These are phyloP conservation scores for Drosophila fuyamai DNA, from an alignment of 1,140 invertebrate genomes.

Conservation along the genomic window DNA sequence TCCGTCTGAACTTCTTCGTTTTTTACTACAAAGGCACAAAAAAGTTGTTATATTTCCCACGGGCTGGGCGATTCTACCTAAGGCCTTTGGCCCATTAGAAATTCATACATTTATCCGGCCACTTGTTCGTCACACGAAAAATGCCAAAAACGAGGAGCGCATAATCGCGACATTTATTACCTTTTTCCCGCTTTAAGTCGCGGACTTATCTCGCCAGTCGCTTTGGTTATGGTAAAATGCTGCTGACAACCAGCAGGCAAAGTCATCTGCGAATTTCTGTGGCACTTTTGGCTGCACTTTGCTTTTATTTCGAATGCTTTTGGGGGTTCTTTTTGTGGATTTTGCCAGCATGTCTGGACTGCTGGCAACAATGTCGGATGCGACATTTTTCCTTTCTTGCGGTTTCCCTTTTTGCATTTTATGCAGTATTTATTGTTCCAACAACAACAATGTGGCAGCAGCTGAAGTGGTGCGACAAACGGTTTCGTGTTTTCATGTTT, in stretches of 20 bases:
- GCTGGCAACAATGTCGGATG: slow-evolving; percentile 55
- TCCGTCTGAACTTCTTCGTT: neutral
- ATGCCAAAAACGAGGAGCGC: slow-evolving; percentile 27
- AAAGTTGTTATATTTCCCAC: slow-evolving; percentile 11
- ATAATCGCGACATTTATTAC: slow-evolving; percentile 59
- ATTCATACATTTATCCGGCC: slow-evolving; percentile 72
- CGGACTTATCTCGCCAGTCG: slow-evolving; percentile 30
- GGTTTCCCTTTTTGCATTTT: slow-evolving; percentile 60
- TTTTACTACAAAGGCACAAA: neutral
- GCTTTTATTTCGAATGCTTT: slow-evolving; percentile 29
- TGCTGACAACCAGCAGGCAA: slow-evolving; percentile 20
- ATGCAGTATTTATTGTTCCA: slow-evolving; percentile 66
- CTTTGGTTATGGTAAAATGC: slow-evolving; percentile 52
- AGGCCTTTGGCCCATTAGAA: slow-evolving; percentile 46
- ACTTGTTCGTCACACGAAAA: slow-evolving; percentile 47
- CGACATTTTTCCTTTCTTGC: slow-evolving; percentile 47
- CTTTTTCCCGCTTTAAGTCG: slow-evolving; percentile 19
- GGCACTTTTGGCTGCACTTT: slow-evolving; percentile 53
- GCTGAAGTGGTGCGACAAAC: slow-evolving; percentile 50
- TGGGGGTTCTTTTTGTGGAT: neutral
- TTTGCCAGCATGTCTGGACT: neutral
- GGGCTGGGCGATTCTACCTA: slow-evolving; percentile 6
- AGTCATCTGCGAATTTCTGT: slow-evolving; percentile 48
- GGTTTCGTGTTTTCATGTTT: slow-evolving; percentile 52
- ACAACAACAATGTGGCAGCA: slow-evolving; percentile 65